Evolutionary conservation across 1,140 invertebrate genomes (phyloP), one percentile per base, ranked within the genome.

Genomic region (Lysiphlebus fabarum): DNA sequence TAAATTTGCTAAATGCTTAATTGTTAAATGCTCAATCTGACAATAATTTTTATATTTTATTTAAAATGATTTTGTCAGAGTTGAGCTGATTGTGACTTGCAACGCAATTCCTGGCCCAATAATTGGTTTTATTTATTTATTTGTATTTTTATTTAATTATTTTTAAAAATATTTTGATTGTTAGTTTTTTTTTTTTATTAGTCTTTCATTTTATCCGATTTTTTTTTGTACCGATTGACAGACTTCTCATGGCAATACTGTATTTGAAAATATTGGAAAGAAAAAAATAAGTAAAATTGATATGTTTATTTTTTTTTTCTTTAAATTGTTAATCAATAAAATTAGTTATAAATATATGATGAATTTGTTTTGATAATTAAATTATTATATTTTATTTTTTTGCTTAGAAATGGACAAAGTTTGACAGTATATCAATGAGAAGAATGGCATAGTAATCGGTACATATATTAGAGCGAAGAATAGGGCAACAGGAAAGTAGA

Each of bases 51-150:
- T 51, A 33, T 51, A 67, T 69, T 53, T 67, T 62, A 66, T 67
- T 64, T 69, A 67, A 74, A 68, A 65, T 72, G 65, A 70, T 72
- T 70, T 77, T 77, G 75, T 70, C 77, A 68, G 77, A 77, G 75
- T 65, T 69, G 77, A 77, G 76, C 77, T 79, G 77, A 78, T 79
- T 78, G 77, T 78, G 77, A 78, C 74, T 78, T 79, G 74, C 75
- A 79, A 79, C 76, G 77, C 77, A 79, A 79, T 79, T 79, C 76
- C 76, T 79, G 76, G 76, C 75, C 76, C 71, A 74, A 70, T 70
- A 76, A 70, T 65, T 71, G 67, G 67, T 73, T 65, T 65, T 63
- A 63, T 59, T 44, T 44, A 55, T 59, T 53, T 48, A 45, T 63
- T 50, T 62, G 59, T 63, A 62, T 62, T 49, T 57, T 54, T 54